A percentile compares a stretch with the other conserved stretches of the same genome.
These are phyloP conservation scores for Cantharis nigra DNA, from an alignment of 2,888 invertebrate species.

Conservation along the genomic window DNA sequence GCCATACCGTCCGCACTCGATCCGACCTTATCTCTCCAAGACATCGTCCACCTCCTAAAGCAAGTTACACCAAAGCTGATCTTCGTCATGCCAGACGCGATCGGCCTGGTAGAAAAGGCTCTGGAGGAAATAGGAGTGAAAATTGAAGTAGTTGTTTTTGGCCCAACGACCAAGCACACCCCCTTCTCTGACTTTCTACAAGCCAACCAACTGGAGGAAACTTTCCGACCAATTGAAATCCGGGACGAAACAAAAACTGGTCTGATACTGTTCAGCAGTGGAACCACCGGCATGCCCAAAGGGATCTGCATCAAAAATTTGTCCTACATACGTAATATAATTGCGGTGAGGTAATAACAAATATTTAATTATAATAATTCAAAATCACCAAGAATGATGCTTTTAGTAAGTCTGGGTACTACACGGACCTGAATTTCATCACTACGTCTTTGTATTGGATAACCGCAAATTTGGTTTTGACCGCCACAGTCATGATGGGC, in stretches of 20 bases:
- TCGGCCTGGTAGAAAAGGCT: slow-evolving; percentile 28
- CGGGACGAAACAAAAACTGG: slow-evolving; percentile 27
- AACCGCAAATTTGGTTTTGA: slow-evolving; percentile 38
- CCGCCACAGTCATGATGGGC: slow-evolving; percentile 35
- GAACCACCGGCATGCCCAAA: slow-evolving; percentile 38
- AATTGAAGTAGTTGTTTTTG: slow-evolving; percentile 33
- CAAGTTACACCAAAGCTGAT: slow-evolving; percentile 28
- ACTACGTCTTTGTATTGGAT: slow-evolving; percentile 45
- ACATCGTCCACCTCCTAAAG: slow-evolving; percentile 36
- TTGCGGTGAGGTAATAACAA: not conserved
- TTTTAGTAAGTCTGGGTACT: not conserved
- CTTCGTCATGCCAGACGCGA: slow-evolving; percentile 10
- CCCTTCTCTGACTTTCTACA: slow-evolving; percentile 34
- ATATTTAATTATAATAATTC: not conserved
- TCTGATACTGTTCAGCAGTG: slow-evolving; percentile 39
- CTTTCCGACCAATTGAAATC: slow-evolving; percentile 25
- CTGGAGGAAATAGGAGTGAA: slow-evolving; percentile 18
- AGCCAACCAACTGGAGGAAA: slow-evolving; percentile 25
- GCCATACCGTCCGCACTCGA: slow-evolving; percentile 44
- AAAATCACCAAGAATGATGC: too few species aligned
- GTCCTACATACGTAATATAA: not conserved
- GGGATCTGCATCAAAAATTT: slow-evolving; percentile 36
- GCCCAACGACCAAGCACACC: not conserved
- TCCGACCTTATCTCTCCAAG: slow-evolving; percentile 35
- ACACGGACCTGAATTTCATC: not conserved